These are phyloP conservation scores for Myoxocephalus aenaeus DNA, from an alignment of 2,797 vertebrate genomes.

Conservation along the genomic window DNA sequence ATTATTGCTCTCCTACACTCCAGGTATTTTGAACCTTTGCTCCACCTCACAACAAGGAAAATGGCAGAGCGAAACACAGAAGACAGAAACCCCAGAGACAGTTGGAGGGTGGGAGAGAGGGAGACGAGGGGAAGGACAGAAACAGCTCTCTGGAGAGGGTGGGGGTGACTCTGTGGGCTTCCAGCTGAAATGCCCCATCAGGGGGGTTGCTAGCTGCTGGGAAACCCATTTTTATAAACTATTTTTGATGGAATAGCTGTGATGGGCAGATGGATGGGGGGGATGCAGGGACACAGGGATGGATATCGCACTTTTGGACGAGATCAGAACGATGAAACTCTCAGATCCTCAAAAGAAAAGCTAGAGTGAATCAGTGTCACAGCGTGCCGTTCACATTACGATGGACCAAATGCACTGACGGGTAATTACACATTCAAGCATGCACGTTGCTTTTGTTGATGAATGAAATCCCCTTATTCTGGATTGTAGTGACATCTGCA, in stretches of 20 bases:
- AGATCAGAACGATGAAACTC: neutral
- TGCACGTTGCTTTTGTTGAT: neutral
- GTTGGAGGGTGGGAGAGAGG: neutral
- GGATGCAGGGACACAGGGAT: neutral
- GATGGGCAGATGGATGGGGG: slow-evolving; percentile 25
- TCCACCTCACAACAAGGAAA: slow-evolving; percentile 63
- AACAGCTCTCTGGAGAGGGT: slow-evolving; percentile 45
- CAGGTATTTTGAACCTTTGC: slow-evolving; percentile 65
- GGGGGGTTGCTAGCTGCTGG: slow-evolving; percentile 24
- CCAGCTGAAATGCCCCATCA: slow-evolving; percentile 39
- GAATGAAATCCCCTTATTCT: neutral
- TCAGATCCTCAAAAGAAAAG: neutral
- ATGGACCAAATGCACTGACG: neutral
- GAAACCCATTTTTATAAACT: slow-evolving; percentile 39
- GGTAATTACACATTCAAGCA: neutral
- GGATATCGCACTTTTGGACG: neutral
- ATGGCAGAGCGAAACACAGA: slow-evolving; percentile 41
- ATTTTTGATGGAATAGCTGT: slow-evolving; percentile 1
- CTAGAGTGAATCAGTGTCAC: neutral
- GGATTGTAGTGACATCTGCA: neutral
- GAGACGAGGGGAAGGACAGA: slow-evolving; percentile 27
- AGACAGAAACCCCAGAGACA: slow-evolving; percentile 15
- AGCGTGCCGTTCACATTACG: neutral
- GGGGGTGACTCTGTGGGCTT: slow-evolving; percentile 30
- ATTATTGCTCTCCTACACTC: slow-evolving; percentile 60